Evolutionary conservation across 2,113 vertebrate genomes (phyloP).

Genomic region (Melanerpes aurifrons): DNA sequence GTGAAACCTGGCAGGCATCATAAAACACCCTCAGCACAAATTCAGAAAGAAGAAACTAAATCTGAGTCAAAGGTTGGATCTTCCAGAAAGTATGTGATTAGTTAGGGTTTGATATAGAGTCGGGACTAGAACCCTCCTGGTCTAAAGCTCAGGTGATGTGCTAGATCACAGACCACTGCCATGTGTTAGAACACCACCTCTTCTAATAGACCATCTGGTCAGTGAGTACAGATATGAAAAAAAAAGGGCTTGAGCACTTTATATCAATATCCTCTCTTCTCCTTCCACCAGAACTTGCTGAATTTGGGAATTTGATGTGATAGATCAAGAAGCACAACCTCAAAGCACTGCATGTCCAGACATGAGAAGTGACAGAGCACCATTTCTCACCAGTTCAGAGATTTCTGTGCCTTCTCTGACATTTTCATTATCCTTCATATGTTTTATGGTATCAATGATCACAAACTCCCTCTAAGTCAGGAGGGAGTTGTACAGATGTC

Average conservation of each 20-base stretch:
- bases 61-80: background rate
- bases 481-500: background rate
- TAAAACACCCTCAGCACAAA: background rate
- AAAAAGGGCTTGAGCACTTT: background rate
- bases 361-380: rapidly evolving
- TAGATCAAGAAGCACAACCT: background rate
- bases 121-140: background rate
- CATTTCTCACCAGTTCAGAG: background rate
- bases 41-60: background rate
- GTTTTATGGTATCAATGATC: background rate
- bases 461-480: background rate
- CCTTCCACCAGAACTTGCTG: background rate
- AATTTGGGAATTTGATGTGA: background rate
- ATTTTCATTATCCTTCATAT: background rate
- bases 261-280: background rate
- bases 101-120: background rate
- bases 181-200: no score
- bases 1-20: background rate
- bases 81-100: background rate
- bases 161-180: background rate
- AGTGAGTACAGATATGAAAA: background rate
- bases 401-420: background rate
- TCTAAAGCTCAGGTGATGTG: background rate
- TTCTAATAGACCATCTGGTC: background rate
- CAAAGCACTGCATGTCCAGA: background rate